Evolutionary conservation across 2,888 invertebrate species (phyloP).

Genomic region (Thereva unica): DNA sequence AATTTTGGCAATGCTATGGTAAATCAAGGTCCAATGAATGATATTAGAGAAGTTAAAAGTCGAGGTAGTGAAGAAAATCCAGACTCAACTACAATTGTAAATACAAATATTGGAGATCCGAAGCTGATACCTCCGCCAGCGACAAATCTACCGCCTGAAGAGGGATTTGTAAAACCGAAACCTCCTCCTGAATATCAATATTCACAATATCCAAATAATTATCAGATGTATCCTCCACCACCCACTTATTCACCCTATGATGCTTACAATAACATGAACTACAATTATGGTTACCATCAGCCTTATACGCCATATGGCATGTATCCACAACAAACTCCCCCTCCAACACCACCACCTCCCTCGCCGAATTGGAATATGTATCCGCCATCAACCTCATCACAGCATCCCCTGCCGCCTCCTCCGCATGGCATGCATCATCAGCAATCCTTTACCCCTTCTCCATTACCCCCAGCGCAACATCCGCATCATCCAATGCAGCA

Average conservation of each 20-base stretch:
- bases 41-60: conserved; percentile 54
- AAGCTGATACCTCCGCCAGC: conserved; percentile 51
- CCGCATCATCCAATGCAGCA: conserved; percentile 45
- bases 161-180: conserved; percentile 58
- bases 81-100: conserved; percentile 70
- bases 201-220: conserved; percentile 57
- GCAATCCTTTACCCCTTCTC: conserved; percentile 48
- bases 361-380: conserved; percentile 69
- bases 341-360: conserved; percentile 58
- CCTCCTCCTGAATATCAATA: conserved; percentile 58
- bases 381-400: conserved; percentile 56
- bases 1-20: conserved; percentile 43
- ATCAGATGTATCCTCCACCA: conserved; percentile 57
- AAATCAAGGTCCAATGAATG: conserved; percentile 48
- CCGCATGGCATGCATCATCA: conserved; percentile 45
- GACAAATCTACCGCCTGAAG: conserved; percentile 48
- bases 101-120: conserved; percentile 60
- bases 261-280: conserved; percentile 59
- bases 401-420: conserved; percentile 45
- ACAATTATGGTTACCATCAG: conserved; percentile 58
- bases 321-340: conserved; percentile 59
- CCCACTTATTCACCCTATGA: conserved; percentile 58
- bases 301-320: conserved; percentile 57
- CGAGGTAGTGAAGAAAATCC: conserved; percentile 69
- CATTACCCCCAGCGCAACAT: conserved; percentile 47